These are phyloP conservation scores for Nyctereutes procyonoides DNA, from an alignment of 2,113 vertebrate species.

Conservation along the genomic window DNA sequence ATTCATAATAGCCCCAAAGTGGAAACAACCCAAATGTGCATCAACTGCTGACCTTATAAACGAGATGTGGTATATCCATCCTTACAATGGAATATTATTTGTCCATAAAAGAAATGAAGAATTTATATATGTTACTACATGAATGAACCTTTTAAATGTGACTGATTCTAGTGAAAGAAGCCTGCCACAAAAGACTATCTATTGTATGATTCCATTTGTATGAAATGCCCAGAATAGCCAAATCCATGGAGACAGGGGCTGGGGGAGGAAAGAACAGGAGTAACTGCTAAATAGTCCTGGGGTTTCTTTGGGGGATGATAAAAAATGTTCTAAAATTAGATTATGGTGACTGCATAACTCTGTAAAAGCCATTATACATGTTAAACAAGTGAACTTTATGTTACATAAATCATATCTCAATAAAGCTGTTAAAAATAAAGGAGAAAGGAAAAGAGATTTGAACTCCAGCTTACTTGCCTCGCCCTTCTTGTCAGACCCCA, in stretches of 20 bases:
- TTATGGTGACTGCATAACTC: background rate
- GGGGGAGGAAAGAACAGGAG: background rate
- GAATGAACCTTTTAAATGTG: background rate
- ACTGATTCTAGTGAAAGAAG: background rate
- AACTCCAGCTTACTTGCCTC: background rate
- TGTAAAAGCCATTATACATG: background rate
- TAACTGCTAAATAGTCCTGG: background rate
- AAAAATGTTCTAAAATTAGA: slow-evolving; percentile 35
- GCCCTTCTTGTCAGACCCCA: background rate
- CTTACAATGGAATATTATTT: background rate
- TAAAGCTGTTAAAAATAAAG: background rate
- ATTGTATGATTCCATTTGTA: background rate
- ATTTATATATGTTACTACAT: background rate
- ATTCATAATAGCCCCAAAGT: background rate
- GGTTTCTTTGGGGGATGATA: background rate
- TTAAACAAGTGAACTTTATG: background rate
- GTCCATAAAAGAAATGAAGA: background rate
- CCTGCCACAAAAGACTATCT: background rate
- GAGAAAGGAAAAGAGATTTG: background rate
- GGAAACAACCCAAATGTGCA: background rate
- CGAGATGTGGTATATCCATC: background rate
- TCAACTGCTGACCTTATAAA: background rate
- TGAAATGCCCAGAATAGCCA: background rate
- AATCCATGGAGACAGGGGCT: background rate
- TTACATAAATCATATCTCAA: background rate